A percentile compares a stretch with the other conserved stretches of the same genome.
These are phyloP conservation scores for Sebastes nivosus DNA, from an alignment of 2,797 vertebrate species.

Conservation along the genomic window DNA sequence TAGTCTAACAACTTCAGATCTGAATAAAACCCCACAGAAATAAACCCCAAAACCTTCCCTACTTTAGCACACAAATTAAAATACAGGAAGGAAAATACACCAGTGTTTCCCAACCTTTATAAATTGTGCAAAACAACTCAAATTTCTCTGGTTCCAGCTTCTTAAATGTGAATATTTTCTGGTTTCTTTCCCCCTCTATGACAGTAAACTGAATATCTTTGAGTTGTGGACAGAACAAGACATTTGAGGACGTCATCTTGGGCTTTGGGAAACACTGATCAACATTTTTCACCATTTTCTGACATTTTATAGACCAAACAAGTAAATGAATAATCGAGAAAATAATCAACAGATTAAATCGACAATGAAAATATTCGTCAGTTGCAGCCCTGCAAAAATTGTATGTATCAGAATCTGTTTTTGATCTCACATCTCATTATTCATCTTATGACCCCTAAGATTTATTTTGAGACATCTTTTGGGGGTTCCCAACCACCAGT, in stretches of 20 bases:
- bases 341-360: no score
- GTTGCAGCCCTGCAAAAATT: no score
- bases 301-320: no score
- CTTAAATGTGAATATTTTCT: no score
- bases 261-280: no score
- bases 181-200: no score
- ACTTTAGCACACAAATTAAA: not conserved
- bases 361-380: accelerated
- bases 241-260: no score
- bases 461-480: not conserved
- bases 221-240: no score
- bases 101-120: not conserved
- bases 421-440: not conserved
- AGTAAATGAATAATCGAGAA: no score
- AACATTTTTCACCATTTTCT: no score
- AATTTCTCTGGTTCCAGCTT: no score
- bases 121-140: not conserved
- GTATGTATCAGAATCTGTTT: not conserved
- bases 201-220: no score
- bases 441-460: not conserved
- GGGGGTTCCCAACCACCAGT: not conserved
- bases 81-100: not conserved
- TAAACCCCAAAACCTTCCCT: not conserved
- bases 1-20: not conserved
- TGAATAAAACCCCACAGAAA: not conserved